Evolutionary conservation across 1,140 invertebrate species (phyloP).

Genomic region (Heliconius himera): DNA sequence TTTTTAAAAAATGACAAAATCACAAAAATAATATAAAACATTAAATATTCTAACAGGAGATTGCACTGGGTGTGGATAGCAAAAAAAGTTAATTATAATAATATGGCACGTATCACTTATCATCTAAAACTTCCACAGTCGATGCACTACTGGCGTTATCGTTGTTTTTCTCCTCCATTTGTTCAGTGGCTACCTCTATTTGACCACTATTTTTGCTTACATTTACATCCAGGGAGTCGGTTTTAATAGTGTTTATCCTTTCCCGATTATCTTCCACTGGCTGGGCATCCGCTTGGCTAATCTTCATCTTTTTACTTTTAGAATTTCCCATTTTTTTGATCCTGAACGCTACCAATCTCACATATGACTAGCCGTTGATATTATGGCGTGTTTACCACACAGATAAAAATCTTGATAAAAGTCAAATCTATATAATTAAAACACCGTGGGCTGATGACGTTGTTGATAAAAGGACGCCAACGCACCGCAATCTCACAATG

Average conservation of each 20-base stretch:
- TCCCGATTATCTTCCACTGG: slow-evolving; percentile 50
- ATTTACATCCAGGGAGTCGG: slow-evolving; percentile 54
- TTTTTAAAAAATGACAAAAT: neutral
- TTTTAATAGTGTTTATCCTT: slow-evolving; percentile 67
- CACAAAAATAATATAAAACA: neutral
- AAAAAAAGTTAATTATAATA: neutral
- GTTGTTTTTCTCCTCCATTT: slow-evolving; percentile 39
- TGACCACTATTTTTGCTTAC: slow-evolving; percentile 38
- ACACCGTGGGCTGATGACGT: slow-evolving; percentile 28
- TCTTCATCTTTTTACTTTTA: slow-evolving; percentile 74
- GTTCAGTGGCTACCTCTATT: slow-evolving; percentile 43
- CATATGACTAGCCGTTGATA: slow-evolving; percentile 45
- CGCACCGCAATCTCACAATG: slow-evolving; percentile 28
- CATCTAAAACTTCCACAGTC: slow-evolving; percentile 69
- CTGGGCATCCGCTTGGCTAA: slow-evolving; percentile 52
- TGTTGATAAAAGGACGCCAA: slow-evolving; percentile 20
- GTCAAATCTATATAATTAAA: slow-evolving; percentile 53
- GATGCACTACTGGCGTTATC: slow-evolving; percentile 15
- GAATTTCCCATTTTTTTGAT: slow-evolving; percentile 68
- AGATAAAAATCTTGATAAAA: slow-evolving; percentile 57
- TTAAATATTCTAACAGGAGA: neutral
- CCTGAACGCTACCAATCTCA: slow-evolving; percentile 42
- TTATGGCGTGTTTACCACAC: slow-evolving; percentile 36
- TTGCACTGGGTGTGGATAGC: neutral
- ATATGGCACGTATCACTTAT: slow-evolving; percentile 57